Percentiles rank a stretch among this genome's conserved stretches.
Evolutionary conservation across 2,113 vertebrate genomes (phyloP).

Genomic region (Dipodomys ordii): DNA sequence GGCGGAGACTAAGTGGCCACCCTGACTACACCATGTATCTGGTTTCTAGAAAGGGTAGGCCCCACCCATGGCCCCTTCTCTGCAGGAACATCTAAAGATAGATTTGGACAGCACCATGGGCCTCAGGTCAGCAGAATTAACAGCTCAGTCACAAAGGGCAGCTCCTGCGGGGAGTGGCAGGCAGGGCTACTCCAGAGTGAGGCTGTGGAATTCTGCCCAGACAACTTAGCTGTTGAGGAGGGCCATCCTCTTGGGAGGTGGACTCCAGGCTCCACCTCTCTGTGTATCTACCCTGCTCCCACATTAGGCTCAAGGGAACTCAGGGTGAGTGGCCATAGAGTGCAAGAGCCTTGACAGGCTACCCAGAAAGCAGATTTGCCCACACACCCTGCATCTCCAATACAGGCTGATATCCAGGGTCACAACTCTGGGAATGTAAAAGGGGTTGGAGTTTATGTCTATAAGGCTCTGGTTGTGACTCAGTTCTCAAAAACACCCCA

Average conservation of each 20-base stretch:
- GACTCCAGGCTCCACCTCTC: background rate
- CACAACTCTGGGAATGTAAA: background rate
- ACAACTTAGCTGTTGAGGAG: background rate
- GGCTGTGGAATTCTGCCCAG: background rate
- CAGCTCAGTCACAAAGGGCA: constrained; percentile 11
- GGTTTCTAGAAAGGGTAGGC: constrained; percentile 45
- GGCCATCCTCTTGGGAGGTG: background rate
- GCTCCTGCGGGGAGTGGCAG: background rate
- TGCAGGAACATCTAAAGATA: constrained; percentile 61
- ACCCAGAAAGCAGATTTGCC: background rate
- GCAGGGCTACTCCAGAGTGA: background rate
- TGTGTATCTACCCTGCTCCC: background rate
- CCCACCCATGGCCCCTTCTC: background rate
- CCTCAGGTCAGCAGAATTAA: background rate
- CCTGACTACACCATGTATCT: background rate
- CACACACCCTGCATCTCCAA: background rate
- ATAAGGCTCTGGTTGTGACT: background rate
- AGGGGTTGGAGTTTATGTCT: background rate
- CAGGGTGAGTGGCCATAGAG: background rate
- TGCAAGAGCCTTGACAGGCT: background rate
- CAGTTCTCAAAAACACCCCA: background rate
- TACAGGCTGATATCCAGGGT: background rate
- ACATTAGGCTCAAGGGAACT: background rate
- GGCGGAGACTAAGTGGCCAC: background rate
- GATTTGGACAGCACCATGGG: background rate